Conservation (phyloP, 2,113 vertebrate genomes). For the Dicerorhinus sumatrensis region DNA sequence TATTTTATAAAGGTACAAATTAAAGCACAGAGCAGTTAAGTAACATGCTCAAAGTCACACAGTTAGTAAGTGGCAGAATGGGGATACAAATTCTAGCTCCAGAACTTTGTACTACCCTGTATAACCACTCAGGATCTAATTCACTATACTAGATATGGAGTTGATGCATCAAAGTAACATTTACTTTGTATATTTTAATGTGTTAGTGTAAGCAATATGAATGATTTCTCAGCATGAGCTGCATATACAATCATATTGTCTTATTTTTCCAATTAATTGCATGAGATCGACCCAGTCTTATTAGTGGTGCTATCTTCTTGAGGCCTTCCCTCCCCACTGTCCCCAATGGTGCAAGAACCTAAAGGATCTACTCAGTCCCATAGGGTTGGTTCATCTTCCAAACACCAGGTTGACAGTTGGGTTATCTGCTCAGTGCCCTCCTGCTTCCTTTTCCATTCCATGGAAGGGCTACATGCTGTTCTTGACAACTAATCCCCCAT, state of each 20-base stretch:
- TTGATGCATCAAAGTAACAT: not conserved
- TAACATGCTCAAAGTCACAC: not conserved
- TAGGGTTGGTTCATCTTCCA: not conserved
- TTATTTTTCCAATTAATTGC: not conserved
- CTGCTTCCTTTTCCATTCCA: not conserved
- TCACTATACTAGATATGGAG: not conserved
- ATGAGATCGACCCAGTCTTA: not conserved
- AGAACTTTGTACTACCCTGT: not conserved
- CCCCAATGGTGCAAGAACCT: not conserved
- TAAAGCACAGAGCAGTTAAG: not conserved
- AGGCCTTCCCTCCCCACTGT: not conserved
- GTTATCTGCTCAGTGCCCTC: not conserved
- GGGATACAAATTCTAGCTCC: not conserved
- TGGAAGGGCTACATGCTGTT: not conserved
- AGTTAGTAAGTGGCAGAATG: not conserved
- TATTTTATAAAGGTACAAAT: not conserved
- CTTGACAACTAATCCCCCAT: not conserved
- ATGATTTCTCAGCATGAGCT: not conserved
- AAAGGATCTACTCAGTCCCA: not conserved
- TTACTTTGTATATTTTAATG: not conserved
- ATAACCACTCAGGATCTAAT: not conserved
- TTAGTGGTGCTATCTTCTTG: not conserved
- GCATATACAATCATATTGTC: not conserved
- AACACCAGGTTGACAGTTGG: not conserved
- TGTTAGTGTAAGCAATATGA: not conserved